These are phyloP conservation scores for Empis stercorea DNA, from an alignment of 2,888 invertebrate species.

Conservation along the genomic window DNA sequence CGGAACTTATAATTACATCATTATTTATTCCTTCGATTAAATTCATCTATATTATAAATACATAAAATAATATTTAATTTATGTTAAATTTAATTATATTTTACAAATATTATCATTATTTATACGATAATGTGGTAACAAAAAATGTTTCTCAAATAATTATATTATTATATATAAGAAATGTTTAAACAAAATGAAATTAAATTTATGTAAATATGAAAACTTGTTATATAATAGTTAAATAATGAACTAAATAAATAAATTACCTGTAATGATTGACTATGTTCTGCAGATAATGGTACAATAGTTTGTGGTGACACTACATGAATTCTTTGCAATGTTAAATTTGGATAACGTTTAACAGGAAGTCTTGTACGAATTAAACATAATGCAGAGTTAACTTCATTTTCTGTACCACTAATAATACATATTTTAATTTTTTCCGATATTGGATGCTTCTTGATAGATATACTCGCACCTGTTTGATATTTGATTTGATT, in stretches of 20 bases:
- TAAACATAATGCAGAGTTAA: slow-evolving; percentile 69
- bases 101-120: no score
- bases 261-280: slow-evolving; percentile 37
- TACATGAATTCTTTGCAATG: slow-evolving; percentile 41
- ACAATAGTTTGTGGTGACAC: slow-evolving; percentile 32
- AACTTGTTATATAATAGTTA: no score
- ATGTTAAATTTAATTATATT: no score
- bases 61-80: no score
- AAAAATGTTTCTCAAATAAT: no score
- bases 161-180: no score
- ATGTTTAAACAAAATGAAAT: no score
- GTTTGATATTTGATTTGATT: slow-evolving; percentile 65
- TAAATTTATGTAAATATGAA: not conserved
- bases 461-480: slow-evolving; percentile 63
- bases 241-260: no score
- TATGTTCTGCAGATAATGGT: slow-evolving; percentile 31
- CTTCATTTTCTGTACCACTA: slow-evolving; percentile 64
- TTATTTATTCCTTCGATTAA: slow-evolving; percentile 86
- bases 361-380: slow-evolving; percentile 76
- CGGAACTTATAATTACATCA: slow-evolving; percentile 79
- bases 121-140: no score
- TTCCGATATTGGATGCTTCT: slow-evolving; percentile 54
- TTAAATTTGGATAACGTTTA: slow-evolving; percentile 66
- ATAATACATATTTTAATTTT: slow-evolving; percentile 73
- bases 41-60: slow-evolving; percentile 48